Evolutionary conservation across 2,888 invertebrate species (phyloP), one percentile per base, ranked within the genome.

Genomic region (Amorpha juglandis): DNA sequence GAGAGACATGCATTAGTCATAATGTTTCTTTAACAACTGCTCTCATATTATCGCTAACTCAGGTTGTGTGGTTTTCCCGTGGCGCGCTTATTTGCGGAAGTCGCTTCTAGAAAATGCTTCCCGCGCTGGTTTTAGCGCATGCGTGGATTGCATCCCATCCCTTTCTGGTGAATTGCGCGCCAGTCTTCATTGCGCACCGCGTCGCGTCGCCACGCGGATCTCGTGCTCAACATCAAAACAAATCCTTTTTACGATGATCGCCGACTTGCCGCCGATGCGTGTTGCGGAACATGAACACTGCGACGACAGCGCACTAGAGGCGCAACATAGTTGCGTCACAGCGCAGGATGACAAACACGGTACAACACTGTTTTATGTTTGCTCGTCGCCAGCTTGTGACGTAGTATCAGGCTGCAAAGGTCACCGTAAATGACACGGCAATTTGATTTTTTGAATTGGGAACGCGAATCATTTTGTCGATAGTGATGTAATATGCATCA

Each of bases 71-170:
- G 71, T 74, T 74, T 67, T 68, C 72, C 72, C 71, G 4, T 67
- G 70, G 68, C 72, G 78, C 78, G 70, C 75, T 72, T 75, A 72
- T 78, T 78, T 76, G 78, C 80, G 81, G 83, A 84, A 82, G 81
- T 78, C 76, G 79, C 80, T 89, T 91, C 90, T 91, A 91, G 90
- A 89, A 89, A 76, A 75, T 78, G 74, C 82, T 92, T 90, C 91
- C 90, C 90, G 90, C 91, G 86, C 86, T 86, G 79, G 72, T 75
- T 71, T 75, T 69, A 64, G 86, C 92, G 92, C 92, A 91, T 91
- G 92, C 92, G 91, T 81, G 69, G 62, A 73, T 63, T 67, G 70
- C 71, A 67, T 76, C 78, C 81, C 80, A 78, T 89, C 87, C 85
- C 83, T 86, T 82, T 86, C 84, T 74, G 77, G 78, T 84, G 81